Percentiles rank a stretch among this genome's conserved stretches.
These are phyloP conservation scores for Xestia sexstrigata DNA, from an alignment of 2,888 invertebrate species.

Conservation along the genomic window DNA sequence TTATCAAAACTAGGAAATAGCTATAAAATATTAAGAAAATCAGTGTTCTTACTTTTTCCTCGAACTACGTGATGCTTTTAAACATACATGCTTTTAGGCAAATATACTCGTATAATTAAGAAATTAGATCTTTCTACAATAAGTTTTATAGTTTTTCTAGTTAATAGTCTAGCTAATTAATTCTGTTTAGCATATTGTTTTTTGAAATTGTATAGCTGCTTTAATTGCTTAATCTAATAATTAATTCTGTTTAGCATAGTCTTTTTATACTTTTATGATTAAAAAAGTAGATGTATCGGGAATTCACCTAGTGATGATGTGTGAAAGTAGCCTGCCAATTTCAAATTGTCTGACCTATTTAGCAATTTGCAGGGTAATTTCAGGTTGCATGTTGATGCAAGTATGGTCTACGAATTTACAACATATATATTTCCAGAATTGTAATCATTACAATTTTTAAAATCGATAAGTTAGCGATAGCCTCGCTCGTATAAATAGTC, in stretches of 20 bases:
- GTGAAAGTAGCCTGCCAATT: neutral
- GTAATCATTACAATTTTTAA: neutral
- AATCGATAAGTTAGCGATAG: neutral
- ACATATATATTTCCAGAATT: neutral
- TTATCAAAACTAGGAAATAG: too few species aligned
- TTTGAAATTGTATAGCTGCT: too few species aligned
- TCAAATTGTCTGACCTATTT: neutral
- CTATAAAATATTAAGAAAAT: neutral
- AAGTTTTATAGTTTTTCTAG: conserved; percentile 19
- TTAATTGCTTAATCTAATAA: neutral
- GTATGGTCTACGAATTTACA: neutral
- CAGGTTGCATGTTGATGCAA: neutral
- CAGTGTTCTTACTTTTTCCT: neutral
- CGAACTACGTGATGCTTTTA: conserved; percentile 2
- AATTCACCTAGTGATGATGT: neutral
- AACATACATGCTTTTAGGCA: neutral
- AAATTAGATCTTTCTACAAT: too few species aligned
- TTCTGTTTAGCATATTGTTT: too few species aligned
- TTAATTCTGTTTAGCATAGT: conserved; percentile 14
- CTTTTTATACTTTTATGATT: neutral
- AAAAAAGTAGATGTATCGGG: neutral
- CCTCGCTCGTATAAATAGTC: too few species aligned
- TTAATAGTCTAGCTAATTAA: too few species aligned
- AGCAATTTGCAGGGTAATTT: neutral
- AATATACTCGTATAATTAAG: neutral